Conservation (phyloP, 1,140 invertebrate species). For the Antheraea pernyi region DNA sequence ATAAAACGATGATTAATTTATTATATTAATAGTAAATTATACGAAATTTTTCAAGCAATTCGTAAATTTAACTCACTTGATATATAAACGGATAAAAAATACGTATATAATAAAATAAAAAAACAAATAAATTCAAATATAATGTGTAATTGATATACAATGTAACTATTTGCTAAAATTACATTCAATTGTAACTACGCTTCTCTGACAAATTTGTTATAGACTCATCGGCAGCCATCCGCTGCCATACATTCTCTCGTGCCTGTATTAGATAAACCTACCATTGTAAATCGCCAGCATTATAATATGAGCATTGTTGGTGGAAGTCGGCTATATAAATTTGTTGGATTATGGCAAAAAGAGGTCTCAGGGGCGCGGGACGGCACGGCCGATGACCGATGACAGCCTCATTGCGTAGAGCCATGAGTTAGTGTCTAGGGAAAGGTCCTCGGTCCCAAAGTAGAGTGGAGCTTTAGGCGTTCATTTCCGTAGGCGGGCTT, state of each 20-base stretch:
- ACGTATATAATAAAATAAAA: background rate
- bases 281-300: conserved; percentile 28
- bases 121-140: background rate
- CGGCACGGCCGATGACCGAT: conserved; percentile 63
- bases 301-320: conserved; percentile 33
- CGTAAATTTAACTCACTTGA: too few species aligned
- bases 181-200: conserved; percentile 2
- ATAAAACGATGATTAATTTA: too few species aligned
- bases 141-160: background rate
- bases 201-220: conserved; percentile 26
- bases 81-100: too few species aligned
- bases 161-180: background rate
- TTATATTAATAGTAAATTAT: too few species aligned
- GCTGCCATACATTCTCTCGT: conserved; percentile 25
- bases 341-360: conserved; percentile 55
- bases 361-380: conserved; percentile 60
- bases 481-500: conserved; percentile 39
- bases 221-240: conserved; percentile 19
- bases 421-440: conserved; percentile 66
- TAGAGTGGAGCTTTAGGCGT: conserved; percentile 45
- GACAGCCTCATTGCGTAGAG: conserved; percentile 60
- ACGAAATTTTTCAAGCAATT: too few species aligned
- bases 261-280: conserved; percentile 35
- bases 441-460: conserved; percentile 59
- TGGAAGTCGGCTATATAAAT: conserved; percentile 36